Conservation (phyloP, 2,797 vertebrate genomes). For the Enteromius unitaeniatus region DNA sequence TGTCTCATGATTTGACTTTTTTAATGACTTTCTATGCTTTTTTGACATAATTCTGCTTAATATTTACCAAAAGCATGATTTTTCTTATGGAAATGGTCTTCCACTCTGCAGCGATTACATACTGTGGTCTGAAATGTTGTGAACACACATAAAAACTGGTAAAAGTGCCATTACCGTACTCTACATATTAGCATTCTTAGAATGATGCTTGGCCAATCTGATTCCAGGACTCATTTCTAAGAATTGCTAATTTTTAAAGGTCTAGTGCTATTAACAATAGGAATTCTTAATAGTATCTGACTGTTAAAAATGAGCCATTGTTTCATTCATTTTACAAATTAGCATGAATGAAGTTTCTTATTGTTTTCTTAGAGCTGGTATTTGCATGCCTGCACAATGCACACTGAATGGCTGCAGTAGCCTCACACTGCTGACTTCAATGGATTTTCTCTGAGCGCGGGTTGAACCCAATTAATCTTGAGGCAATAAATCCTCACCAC, state of each 20-base stretch:
- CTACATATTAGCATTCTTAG: not conserved
- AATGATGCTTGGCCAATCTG: not conserved
- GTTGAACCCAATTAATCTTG: constrained; percentile 82
- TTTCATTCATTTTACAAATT: constrained; percentile 10
- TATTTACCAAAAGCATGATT: not conserved
- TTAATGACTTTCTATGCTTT: not conserved
- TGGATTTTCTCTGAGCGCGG: constrained; percentile 76
- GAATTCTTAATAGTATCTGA: not conserved
- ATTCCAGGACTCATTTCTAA: not conserved
- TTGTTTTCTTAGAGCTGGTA: constrained; percentile 20
- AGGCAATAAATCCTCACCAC: constrained; percentile 80
- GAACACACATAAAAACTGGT: not conserved
- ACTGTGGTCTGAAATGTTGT: not conserved
- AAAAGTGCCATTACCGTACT: not conserved
- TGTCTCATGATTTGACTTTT: not conserved
- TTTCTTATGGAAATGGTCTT: not conserved
- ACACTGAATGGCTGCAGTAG: constrained; percentile 51
- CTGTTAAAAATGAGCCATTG: not conserved
- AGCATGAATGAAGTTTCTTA: not conserved
- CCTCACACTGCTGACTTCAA: constrained; percentile 65
- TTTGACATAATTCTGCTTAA: not conserved
- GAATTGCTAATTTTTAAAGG: not conserved
- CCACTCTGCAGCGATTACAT: not conserved
- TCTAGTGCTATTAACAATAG: not conserved
- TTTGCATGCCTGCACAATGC: constrained; percentile 29